phyloP scores from a whole-genome alignment of 2,113 vertebrate species.

The Scartelaos histophorus region DNA sequence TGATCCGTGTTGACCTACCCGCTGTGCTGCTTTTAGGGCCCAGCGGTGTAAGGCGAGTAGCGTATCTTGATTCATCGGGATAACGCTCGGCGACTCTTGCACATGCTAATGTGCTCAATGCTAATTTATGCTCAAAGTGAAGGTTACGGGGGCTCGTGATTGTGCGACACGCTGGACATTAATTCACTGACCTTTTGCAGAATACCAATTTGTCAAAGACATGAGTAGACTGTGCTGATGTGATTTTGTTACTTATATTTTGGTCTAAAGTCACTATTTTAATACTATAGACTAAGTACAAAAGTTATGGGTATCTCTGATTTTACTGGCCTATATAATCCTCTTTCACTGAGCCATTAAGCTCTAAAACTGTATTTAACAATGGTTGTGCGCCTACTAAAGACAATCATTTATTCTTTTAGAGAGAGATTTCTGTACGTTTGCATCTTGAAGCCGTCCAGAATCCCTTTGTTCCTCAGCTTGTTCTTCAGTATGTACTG shows the following conservation, averaged over 20 bases:
- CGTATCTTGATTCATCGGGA: slow-evolving; percentile 46
- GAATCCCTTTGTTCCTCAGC: not conserved
- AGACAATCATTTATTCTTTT: not conserved
- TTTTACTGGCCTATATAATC: not conserved
- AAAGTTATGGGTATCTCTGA: not conserved
- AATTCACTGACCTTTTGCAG: slow-evolving; percentile 63
- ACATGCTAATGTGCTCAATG: slow-evolving; percentile 53
- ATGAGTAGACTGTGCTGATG: slow-evolving; percentile 31
- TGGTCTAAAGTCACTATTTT: slow-evolving; percentile 9
- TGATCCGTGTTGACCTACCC: slow-evolving; percentile 31
- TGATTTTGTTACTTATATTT: not conserved
- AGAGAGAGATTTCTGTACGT: not conserved
- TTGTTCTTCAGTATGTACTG: not conserved
- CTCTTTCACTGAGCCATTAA: not conserved
- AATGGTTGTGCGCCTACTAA: not conserved
- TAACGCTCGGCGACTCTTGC: slow-evolving; percentile 18
- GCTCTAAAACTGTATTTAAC: too few relatives aligned
- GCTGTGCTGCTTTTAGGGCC: slow-evolving; percentile 26
- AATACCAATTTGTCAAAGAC: slow-evolving; percentile 46
- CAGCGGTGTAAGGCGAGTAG: slow-evolving; percentile 38
- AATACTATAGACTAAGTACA: not conserved
- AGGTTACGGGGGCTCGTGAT: slow-evolving; percentile 47
- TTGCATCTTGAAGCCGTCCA: not conserved
- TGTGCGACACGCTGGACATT: slow-evolving; percentile 48
- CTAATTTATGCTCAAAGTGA: slow-evolving; percentile 41